Base-by-base conservation (phyloP, 2,113 vertebrate genomes). In the Sitta europaea region DNA sequence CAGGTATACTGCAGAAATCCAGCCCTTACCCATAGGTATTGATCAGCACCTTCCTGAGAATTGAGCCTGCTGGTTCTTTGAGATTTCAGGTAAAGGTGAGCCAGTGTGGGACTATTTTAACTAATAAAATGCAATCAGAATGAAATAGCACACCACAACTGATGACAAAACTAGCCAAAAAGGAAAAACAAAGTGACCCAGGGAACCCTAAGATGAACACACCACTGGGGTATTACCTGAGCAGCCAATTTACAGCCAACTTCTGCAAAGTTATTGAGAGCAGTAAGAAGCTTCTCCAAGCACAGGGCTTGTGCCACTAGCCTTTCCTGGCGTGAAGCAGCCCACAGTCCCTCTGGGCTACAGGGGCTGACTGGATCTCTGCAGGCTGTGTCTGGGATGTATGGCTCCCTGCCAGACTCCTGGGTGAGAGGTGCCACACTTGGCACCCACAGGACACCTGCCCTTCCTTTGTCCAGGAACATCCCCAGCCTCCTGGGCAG, bases 271-370 rank as follows among this genome's bases (percentile, higher is more conserved):
- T 8, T 57, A 14, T 43, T 7, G 2, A 76, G 50, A 80, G 42
- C 19, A 73, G 13, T 14, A 48, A n/a, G 58, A 48, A 42, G 16
- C 11, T 89, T 61, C 45, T 80, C 29, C 73, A 74, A 73, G 23
- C 6, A 8, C 38, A 66, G 20, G 6, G 8, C 20, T 81, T 87
- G 9, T 70, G n/a, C n/a, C 68, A 58, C 21, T 65, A 40, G 18
- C 22, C 4, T 50, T 50, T 33, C n/a, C 55, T 7, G 1, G 13
- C 33, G 31, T 21, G 50, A 73, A 57, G 38, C 11, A 47, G 29
- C 12, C 38, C n/a, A 42, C 0, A 0, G 36, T 10, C 4, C 11
- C 38, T 4, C 19, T 29, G 57, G 33, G 75, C 23, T 48, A 54
- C 13, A 12, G 20, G 15, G 14, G 28, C 15, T 25, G n/a, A n/a